Evolutionary conservation across 2,888 invertebrate species (phyloP), one percentile per base, ranked within the genome.

Genomic region (Cryptocephalus moraei): DNA sequence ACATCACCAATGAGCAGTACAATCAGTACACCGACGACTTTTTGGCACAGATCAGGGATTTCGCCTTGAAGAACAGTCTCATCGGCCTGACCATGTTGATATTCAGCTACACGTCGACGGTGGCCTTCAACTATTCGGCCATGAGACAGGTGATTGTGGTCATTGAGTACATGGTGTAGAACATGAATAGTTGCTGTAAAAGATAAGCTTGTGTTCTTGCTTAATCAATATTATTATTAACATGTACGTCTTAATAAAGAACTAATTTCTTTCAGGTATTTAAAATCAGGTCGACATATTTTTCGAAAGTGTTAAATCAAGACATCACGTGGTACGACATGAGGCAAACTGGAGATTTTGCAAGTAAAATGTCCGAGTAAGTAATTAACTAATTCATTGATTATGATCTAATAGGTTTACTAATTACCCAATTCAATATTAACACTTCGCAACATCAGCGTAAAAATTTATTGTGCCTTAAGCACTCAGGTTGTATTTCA

Each of bases 311-410:
- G 2, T 65, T 86, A 43, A 81, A 84, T 62, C 86, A 87, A 67
- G 86, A 87, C 61, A 81, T 87, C 56, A 71, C 75, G 40, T 87
- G 85, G 78, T 86, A 82, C 58, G 86, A 87, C 63, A 68, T 78
- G 2, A 76, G 84, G 60, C 78, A 82, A 65, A 83, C 82, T 40
- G 83, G 84, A 6, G 85, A 86, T 61, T 81, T 87, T 57, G 80
- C 86, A 8, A 80, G 82, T 48, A 78, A 83, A 66, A 81, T 86
- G 73, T 80, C 84, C 48, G 84, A 84, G 86, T 86, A 72, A 75
- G 77, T 51, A 32, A 1, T 41, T n/a, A n/a, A n/a, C n/a, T n/a
- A n/a, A n/a, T n/a, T n/a, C n/a, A n/a, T n/a, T n/a, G n/a, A n/a
- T n/a, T n/a, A n/a, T n/a, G n/a, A n/a, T n/a, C n/a, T n/a, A n/a